Evolutionary conservation across 2,888 invertebrate species (phyloP).

Genomic region (Apotomis turbidana): DNA sequence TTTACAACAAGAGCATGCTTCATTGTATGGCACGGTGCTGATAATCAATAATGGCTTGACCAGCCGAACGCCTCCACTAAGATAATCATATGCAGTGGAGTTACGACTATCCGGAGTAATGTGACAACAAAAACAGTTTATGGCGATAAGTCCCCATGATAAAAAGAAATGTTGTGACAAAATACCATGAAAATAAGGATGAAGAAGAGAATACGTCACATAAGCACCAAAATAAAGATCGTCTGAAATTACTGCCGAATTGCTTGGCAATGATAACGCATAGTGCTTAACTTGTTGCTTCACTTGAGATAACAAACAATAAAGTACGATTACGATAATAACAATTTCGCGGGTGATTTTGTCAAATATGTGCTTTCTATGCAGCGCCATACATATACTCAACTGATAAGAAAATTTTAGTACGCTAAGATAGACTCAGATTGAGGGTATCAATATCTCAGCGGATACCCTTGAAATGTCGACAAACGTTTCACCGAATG

Average conservation of each 20-base stretch:
- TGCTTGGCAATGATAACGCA: conserved; percentile 21
- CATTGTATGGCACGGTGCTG: conserved; percentile 50
- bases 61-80: conserved; percentile 47
- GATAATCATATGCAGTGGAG: conserved; percentile 51
- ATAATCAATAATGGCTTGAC: conserved; percentile 56
- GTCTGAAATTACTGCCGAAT: conserved; percentile 15
- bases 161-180: conserved; percentile 18
- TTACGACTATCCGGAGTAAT: conserved; percentile 46
- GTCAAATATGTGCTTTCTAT: conserved; percentile 2
- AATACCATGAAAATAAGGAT: conserved; percentile 12
- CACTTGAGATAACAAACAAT: conserved; percentile 9
- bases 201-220: conserved; percentile 19
- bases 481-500: too few species aligned
- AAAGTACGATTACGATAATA: neutral
- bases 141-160: conserved; percentile 19
- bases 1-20: conserved; percentile 15
- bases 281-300: conserved; percentile 32
- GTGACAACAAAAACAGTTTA: conserved; percentile 45
- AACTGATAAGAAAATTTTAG: too few species aligned
- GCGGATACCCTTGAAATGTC: too few species aligned
- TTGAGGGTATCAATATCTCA: too few species aligned
- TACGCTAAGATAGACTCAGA: too few species aligned
- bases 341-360: conserved; percentile 4
- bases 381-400: neutral
- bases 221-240: conserved; percentile 16